Conservation (phyloP, 2,113 vertebrate genomes). For the Strix uralensis region DNA sequence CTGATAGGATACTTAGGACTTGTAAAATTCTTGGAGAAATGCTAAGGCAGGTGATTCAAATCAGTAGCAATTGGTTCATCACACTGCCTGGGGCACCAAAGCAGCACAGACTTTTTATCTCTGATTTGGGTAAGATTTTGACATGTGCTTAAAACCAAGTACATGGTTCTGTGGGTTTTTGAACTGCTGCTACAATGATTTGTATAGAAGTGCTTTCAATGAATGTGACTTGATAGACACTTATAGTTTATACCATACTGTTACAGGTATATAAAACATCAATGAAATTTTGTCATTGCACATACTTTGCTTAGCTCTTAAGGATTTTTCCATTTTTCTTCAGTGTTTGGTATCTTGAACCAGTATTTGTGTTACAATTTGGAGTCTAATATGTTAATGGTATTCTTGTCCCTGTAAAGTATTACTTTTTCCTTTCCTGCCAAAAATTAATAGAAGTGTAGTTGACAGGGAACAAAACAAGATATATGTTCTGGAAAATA, state of each 20-base stretch:
- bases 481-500: neutral
- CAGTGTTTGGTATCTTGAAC: neutral
- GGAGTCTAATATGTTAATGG: neutral
- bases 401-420: neutral
- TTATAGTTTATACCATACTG: neutral
- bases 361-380: neutral
- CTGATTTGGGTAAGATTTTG: neutral
- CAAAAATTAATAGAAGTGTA: neutral
- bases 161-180: neutral
- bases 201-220: neutral
- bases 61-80: neutral
- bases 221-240: neutral
- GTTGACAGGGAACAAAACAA: neutral
- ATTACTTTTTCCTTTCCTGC: neutral
- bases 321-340: neutral
- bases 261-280: neutral
- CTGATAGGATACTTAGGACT: neutral
- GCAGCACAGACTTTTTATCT: neutral
- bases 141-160: neutral
- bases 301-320: neutral
- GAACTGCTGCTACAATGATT: neutral
- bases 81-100: too few species aligned
- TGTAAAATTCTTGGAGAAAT: neutral
- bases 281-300: neutral
- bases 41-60: neutral